Percentiles rank a stretch among this genome's conserved stretches.
These are phyloP conservation scores for Calcarius lapponicus DNA, from an alignment of 2,797 vertebrate genomes.

Conservation along the genomic window DNA sequence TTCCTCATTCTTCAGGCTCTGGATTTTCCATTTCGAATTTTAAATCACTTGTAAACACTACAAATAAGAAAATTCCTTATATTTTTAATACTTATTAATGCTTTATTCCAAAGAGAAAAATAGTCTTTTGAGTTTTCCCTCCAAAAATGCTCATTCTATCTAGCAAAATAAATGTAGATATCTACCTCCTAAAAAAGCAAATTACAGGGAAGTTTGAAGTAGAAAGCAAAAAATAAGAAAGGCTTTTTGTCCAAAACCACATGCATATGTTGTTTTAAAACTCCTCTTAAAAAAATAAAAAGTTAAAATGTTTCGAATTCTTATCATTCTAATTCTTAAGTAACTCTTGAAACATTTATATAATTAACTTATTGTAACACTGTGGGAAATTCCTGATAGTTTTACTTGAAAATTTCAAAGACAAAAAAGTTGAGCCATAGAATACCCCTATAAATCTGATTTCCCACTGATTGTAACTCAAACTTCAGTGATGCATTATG, in stretches of 20 bases:
- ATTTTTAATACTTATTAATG: neutral
- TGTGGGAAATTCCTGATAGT: neutral
- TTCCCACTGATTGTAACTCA: neutral
- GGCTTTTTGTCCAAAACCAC: accelerated
- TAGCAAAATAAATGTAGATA: neutral
- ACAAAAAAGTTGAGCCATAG: neutral
- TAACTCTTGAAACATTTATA: neutral
- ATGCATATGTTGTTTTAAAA: neutral
- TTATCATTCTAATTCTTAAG: neutral
- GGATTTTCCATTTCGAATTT: neutral
- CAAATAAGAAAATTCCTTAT: neutral
- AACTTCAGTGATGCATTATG: neutral
- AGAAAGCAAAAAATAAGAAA: neutral
- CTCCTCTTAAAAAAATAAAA: neutral
- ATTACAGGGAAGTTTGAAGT: neutral
- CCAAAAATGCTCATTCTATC: neutral
- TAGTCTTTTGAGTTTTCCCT: neutral
- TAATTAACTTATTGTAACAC: neutral
- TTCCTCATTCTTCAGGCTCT: neutral
- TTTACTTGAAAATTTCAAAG: neutral
- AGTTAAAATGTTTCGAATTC: neutral
- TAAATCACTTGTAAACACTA: neutral
- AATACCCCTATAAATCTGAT: neutral
- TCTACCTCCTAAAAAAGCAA: neutral
- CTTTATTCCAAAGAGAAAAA: neutral